These are phyloP conservation scores for Pollicipes pollicipes DNA, from an alignment of 1,140 invertebrate genomes.

Conservation along the genomic window DNA sequence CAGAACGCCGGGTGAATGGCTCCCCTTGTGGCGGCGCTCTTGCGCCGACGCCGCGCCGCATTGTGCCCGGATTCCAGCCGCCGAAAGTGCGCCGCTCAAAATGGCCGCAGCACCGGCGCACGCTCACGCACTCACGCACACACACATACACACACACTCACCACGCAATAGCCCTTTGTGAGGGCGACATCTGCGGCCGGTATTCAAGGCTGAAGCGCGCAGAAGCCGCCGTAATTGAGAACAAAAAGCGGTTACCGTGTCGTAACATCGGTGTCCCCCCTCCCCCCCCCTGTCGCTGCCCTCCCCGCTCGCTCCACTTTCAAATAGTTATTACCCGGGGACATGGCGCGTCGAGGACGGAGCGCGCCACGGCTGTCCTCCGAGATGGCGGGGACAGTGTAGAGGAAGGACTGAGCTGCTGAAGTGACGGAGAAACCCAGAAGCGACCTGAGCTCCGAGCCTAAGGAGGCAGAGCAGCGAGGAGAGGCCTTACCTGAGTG, in stretches of 20 bases:
- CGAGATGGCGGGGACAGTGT: too few species aligned
- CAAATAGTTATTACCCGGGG: not conserved
- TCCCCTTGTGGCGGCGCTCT: too few species aligned
- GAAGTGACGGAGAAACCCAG: too few species aligned
- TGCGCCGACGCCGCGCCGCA: too few species aligned
- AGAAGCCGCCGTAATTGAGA: constrained; percentile 1
- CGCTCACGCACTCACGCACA: not conserved
- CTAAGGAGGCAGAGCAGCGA: too few species aligned
- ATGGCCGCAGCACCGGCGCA: not conserved
- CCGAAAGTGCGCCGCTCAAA: not conserved
- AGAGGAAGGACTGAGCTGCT: too few species aligned
- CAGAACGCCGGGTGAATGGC: too few species aligned
- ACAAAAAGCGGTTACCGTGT: not conserved
- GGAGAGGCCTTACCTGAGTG: too few species aligned
- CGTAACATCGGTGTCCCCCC: not conserved
- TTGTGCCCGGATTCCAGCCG: not conserved
- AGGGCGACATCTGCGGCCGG: not conserved
- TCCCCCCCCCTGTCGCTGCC: not conserved
- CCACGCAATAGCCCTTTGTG: not conserved
- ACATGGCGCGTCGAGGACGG: not conserved
- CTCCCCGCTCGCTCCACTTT: not conserved
- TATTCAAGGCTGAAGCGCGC: not conserved
- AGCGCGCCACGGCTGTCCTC: too few species aligned
- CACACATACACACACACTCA: too few species aligned
- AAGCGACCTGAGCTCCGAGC: too few species aligned